A percentile compares a stretch with the other conserved stretches of the same genome.
Conservation (phyloP, 2,797 vertebrate genomes). For the Podargus strigoides region DNA sequence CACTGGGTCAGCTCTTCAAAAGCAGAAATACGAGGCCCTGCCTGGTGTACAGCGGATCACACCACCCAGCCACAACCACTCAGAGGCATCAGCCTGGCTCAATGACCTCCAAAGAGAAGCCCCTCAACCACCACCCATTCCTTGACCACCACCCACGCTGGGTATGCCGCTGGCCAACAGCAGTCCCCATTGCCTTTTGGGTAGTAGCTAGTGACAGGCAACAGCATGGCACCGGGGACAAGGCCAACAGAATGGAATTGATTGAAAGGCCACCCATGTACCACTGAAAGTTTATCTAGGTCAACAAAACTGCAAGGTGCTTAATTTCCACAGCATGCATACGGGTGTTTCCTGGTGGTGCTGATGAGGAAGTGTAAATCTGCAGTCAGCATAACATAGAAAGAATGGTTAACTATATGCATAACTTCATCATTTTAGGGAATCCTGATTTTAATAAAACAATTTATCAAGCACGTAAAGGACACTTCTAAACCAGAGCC, state of each 20-base stretch:
- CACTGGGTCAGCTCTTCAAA: background rate
- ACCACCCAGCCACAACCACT: background rate
- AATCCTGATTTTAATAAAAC: background rate
- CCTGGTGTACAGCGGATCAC: background rate
- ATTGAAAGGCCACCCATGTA: background rate
- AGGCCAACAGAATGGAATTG: background rate
- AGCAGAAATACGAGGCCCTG: background rate
- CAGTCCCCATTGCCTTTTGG: background rate
- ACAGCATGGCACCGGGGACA: background rate
- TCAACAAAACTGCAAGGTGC: background rate
- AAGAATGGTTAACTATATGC: background rate
- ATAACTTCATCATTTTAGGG: background rate
- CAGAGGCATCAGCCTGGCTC: background rate
- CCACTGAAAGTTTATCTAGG: background rate
- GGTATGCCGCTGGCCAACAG: background rate
- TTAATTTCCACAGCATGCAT: background rate
- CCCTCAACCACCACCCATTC: no score
- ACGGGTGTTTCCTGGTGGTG: background rate
- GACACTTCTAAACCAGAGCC: background rate
- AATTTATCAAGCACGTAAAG: background rate
- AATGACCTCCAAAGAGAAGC: background rate
- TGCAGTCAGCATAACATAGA: background rate
- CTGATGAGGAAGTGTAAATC: background rate
- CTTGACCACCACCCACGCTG: fast-evolving
- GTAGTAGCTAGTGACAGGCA: background rate